These are phyloP conservation scores for Emmelina monodactyla DNA, from an alignment of 2,888 invertebrate genomes.

Conservation along the genomic window DNA sequence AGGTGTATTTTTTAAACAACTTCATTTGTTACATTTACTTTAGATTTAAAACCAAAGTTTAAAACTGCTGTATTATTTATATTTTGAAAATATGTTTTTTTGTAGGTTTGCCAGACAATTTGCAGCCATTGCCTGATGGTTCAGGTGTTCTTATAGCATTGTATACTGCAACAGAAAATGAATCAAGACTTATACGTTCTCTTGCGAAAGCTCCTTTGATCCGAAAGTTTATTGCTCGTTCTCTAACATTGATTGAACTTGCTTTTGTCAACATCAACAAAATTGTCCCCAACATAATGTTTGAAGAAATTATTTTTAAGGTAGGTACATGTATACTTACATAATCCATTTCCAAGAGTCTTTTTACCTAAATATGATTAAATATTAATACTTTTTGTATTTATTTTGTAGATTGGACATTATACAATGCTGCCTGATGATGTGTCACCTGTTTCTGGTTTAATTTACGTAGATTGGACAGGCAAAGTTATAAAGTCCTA, in stretches of 20 bases:
- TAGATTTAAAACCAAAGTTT: slow-evolving; percentile 17
- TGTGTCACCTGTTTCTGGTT: slow-evolving; percentile 52
- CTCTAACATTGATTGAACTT: slow-evolving; percentile 66
- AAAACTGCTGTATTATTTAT: slow-evolving; percentile 13
- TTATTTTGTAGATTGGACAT: slow-evolving; percentile 68
- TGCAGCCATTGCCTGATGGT: slow-evolving; percentile 59
- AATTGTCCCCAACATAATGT: slow-evolving; percentile 70
- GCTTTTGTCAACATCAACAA: slow-evolving; percentile 70
- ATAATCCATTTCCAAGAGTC: not conserved
- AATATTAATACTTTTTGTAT: slow-evolving; percentile 4
- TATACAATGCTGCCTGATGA: slow-evolving; percentile 54
- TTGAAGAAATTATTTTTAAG: slow-evolving; percentile 68
- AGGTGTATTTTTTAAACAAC: not conserved
- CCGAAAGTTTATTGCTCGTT: slow-evolving; percentile 70
- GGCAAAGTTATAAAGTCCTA: slow-evolving; percentile 77
- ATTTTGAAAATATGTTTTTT: slow-evolving; percentile 7
- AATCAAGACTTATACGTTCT: slow-evolving; percentile 63
- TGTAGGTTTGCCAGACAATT: slow-evolving; percentile 72
- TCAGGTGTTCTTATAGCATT: slow-evolving; percentile 75
- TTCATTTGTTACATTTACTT: slow-evolving; percentile 16
- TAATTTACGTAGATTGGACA: slow-evolving; percentile 73
- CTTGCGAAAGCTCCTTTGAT: slow-evolving; percentile 69
- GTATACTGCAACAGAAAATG: slow-evolving; percentile 59
- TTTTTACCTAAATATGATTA: not conserved
- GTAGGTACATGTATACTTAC: slow-evolving; percentile 38